Base-by-base conservation (phyloP, 2,113 vertebrate species). In the Tachuris rubrigastra region DNA sequence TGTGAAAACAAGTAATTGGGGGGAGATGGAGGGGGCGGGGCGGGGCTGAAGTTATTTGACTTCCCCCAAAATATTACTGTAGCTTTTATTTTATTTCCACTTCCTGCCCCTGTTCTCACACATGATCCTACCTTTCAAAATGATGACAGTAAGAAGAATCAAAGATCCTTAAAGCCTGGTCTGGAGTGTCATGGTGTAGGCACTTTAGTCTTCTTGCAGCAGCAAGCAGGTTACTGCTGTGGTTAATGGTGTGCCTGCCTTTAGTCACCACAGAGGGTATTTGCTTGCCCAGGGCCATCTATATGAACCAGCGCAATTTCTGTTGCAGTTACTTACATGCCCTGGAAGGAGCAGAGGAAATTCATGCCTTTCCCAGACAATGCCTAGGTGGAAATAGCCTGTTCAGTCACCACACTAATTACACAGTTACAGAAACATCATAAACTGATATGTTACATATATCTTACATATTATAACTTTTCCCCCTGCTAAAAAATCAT, bases 21-120 rank as follows among this genome's bases (percentile, higher is more conserved):
- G 16, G 33, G 4, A n/a, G n/a, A n/a, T n/a, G 46, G 20, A 12
- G 8, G 9, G 16, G 10, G 0, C n/a, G n/a, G n/a, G n/a, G n/a
- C n/a, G n/a, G 3, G 20, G 3, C 12, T 78, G 39, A 71, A 76
- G 23, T 37, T 71, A 30, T 23, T 49, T 44, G 27, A 39, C 56
- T 68, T 33, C 21, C 30, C 16, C 10, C 3, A 16, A 28, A 65
- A 44, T 19, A 35, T 8, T 17, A 23, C 2, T 9, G 14, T 16
- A 31, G 9, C 6, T 44, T 52, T 50, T 58, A 39, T 35, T 49
- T 73, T 22, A 14, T 53, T 37, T 37, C 39, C 21, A 30, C 50
- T 41, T 55, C 35, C 33, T n/a, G 19, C 12, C 31, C 12, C 44
- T 65, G 4, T 46, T 44, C 25, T 47, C 31, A 28, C 25, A 8